Percentiles rank a stretch among this genome's conserved stretches.
Conservation (phyloP, 2,113 vertebrate genomes). For the Candoia aspera region DNA sequence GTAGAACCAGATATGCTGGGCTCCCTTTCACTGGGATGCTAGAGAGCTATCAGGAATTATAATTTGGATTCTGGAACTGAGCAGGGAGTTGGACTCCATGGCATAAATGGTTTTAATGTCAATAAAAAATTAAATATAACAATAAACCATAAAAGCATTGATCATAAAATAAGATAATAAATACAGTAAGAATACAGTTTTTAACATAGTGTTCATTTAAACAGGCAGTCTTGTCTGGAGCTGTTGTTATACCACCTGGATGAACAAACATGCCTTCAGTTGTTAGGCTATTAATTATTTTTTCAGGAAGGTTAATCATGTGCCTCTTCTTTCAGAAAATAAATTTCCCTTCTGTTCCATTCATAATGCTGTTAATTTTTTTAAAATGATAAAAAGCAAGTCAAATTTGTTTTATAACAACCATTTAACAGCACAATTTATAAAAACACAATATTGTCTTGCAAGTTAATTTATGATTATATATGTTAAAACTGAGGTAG, state of each 20-base stretch:
- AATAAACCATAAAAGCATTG: background rate
- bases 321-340: background rate
- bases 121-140: background rate
- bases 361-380: background rate
- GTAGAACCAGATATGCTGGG: background rate
- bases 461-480: slow-evolving; percentile 55
- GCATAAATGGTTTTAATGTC: background rate
- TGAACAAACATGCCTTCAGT: background rate
- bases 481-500: slow-evolving; percentile 55
- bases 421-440: slow-evolving; percentile 39
- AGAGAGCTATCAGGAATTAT: background rate
- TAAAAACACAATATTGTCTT: slow-evolving; percentile 53
- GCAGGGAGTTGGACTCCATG: background rate
- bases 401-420: slow-evolving; percentile 48
- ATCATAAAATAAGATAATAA: background rate
- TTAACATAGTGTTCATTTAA: background rate
- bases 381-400: background rate
- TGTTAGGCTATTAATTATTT: background rate
- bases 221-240: background rate
- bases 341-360: background rate
- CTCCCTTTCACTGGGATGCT: background rate
- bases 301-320: background rate
- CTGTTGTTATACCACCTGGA: background rate
- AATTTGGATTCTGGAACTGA: background rate
- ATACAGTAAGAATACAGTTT: background rate